Evolutionary conservation across 2,113 vertebrate genomes (phyloP), one percentile per base, ranked within the genome.

Genomic region (Dascyllus trimaculatus): DNA sequence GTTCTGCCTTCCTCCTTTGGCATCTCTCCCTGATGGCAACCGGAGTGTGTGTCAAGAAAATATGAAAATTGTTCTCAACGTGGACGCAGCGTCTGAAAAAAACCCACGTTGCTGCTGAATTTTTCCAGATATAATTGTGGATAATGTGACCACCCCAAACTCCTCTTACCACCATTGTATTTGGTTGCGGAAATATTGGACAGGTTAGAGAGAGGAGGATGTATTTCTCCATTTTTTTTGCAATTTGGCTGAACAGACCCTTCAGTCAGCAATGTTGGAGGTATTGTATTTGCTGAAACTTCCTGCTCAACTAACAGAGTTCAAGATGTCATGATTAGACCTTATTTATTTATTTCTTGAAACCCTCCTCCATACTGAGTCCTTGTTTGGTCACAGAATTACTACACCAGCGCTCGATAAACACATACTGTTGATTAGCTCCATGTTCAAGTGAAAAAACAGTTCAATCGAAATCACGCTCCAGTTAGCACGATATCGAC

Each of bases 401-500:
- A 32, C 38, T 53, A 24, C 21, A 45, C 4, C 59, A 38, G 26
- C 17, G 26, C 10, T 82, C 59, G 60, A 58, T 76, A 45, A 59
- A 75, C 38, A 86, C 51, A 67, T 75, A 65, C 26, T 54, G 78
- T 67, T 84, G 52, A 72, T 85, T 76, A 66, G 56, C 32, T 78
- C 40, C 24, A 72, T 71, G 64, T 81, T 76, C 74, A 75, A 81
- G 56, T 64, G 25, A 82, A 86, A 80, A 65, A 82, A 68, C 64
- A 60, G 25, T 46, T 71, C 68, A 69, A 17, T 45, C 11, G 32
- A 67, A 54, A 71, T 74, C 74, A 63, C 15, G 70, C 77, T 88
- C 83, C 79, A 86, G 72, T 89, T 80, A 57, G 58, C 68, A 71
- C 57, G 45, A 71, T 78, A 86, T 73, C 19, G 65, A 81, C 70